Conservation (phyloP, 2,888 invertebrate genomes). For the Clanis bilineata region DNA sequence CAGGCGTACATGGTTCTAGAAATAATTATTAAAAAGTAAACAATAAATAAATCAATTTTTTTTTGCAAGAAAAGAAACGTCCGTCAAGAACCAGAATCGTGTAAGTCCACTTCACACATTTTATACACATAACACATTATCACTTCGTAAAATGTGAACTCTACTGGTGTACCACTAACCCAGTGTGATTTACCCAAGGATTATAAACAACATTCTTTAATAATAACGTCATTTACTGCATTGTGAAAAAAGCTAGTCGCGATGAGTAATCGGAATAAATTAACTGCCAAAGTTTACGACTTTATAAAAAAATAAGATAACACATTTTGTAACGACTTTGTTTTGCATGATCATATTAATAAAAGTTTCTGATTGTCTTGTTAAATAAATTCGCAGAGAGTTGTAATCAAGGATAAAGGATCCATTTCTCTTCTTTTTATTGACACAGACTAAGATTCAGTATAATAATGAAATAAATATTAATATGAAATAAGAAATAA, state of each 20-base stretch:
- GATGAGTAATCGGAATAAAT: background rate
- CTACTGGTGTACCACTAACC: background rate
- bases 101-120: background rate
- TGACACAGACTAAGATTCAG: no score
- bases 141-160: background rate
- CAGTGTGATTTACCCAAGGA: background rate
- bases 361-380: background rate
- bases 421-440: no score
- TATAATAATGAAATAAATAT: no score
- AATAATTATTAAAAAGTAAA: no score
- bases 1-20: no score
- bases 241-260: background rate
- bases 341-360: background rate
- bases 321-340: background rate
- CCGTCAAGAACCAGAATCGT: background rate
- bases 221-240: background rate
- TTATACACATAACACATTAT: background rate
- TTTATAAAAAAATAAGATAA: background rate
- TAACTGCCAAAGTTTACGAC: background rate
- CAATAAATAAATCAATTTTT: background rate
- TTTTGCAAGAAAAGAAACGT: background rate
- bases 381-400: no score
- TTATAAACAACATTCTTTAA: background rate
- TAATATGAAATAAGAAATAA: no score
- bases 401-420: no score